Base-by-base conservation (phyloP, 92 coral and sea anemone species). In the Metridium senile region DNA sequence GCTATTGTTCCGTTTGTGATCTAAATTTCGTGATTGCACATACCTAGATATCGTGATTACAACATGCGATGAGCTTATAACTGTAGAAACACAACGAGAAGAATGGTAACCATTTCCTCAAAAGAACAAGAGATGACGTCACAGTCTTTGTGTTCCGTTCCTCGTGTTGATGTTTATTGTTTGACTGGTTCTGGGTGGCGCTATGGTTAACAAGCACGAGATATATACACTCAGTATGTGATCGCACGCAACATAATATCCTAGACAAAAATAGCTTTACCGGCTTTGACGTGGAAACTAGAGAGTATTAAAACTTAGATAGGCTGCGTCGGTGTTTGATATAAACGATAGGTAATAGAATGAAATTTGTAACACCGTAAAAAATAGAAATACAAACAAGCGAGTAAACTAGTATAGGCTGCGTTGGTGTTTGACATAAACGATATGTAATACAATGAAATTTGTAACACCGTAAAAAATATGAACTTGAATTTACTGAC, bases 91-190 rank as follows among this genome's bases (percentile, higher is more conserved):
- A 39, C 49, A 4, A 39, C 6, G 6, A 13, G 13, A 39, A 39
- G 49, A 4, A 39, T 39, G 6, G 49, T 4, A 39, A 13, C 49
- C 6, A 39, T 78, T 61, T 31, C 59, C 59, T 13, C 7, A 26
- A 61, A 27, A 61, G 66, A 26, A 61, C 66, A 21, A 27, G 31
- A 23, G 25, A 27, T 61, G 66, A 61, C 66, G 30, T 61, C 66
- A 61, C 19, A 61, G 30, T 26, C 29, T 23, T 27, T 21, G 29
- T 21, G 2, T 26, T 61, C 33, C 4, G 8, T 27, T 8, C 66
- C 33, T 23, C 30, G 66, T 61, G 66, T 61, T 61, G 2, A 61
- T 61, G 66, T 61, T 61, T 22, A 61, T 22, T 1, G 6, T 26
- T 21, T 9, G 25, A 21, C 19, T 26, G 9, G 22, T 54, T 23